Percentiles rank a stretch among this genome's conserved stretches.
These are phyloP conservation scores for Cryptotis parvus DNA, from an alignment of 2,113 vertebrate genomes.

Conservation along the genomic window DNA sequence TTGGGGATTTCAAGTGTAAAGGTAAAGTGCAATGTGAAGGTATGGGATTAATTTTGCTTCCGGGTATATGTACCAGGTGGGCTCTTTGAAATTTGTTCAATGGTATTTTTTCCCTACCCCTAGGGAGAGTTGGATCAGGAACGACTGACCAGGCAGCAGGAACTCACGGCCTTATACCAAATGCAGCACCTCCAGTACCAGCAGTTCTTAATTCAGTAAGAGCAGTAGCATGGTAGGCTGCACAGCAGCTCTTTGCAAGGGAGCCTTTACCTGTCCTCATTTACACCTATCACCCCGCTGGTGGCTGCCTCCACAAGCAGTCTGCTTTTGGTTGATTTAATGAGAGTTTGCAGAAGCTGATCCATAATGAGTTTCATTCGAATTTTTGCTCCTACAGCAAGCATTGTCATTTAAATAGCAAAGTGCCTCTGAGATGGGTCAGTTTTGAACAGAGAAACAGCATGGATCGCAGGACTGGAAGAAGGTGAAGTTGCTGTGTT, in stretches of 20 bases:
- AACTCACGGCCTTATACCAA: slow-evolving; percentile 95
- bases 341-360: slow-evolving; percentile 18
- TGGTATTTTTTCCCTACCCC: slow-evolving; percentile 24
- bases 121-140: slow-evolving; percentile 97
- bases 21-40: not conserved
- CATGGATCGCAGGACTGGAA: not conserved
- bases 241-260: not conserved
- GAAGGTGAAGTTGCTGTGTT: no score
- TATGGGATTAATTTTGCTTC: slow-evolving; percentile 36
- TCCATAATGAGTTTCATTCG: slow-evolving; percentile 23
- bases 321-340: not conserved
- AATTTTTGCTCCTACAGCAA: slow-evolving; percentile 25
- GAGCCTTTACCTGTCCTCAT: not conserved
- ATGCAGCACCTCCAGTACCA: slow-evolving; percentile 99
- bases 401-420: not conserved
- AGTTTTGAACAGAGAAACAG: slow-evolving; percentile 10
- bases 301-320: not conserved
- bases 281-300: not conserved
- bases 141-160: slow-evolving; percentile 95
- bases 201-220: slow-evolving; percentile 96
- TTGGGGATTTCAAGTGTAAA: slow-evolving; percentile 9
- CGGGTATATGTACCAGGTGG: not conserved
- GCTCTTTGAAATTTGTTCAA: slow-evolving; percentile 6
- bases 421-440: slow-evolving; percentile 5
- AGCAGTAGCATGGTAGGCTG: not conserved